A percentile compares a stretch with the other conserved stretches of the same genome.
These are phyloP conservation scores for Seira sanloemensis DNA, from an alignment of 2,888 invertebrate genomes.

Conservation along the genomic window DNA sequence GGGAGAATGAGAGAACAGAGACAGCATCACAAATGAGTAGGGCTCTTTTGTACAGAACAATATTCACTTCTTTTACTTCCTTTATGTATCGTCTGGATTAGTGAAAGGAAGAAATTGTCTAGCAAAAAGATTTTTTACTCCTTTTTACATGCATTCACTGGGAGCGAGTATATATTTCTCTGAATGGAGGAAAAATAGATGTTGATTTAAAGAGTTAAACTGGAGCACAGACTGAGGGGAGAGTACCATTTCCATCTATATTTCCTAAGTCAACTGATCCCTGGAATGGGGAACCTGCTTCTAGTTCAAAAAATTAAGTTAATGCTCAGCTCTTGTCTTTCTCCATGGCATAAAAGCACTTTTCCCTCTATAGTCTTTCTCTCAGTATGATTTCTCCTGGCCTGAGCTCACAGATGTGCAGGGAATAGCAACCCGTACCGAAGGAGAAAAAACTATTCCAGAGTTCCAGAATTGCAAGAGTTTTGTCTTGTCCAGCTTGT, in stretches of 20 bases:
- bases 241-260: not conserved
- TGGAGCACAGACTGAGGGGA: not conserved
- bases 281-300: not conserved
- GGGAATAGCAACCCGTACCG: conserved; percentile 39
- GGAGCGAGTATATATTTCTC: not conserved
- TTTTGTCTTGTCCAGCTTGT: too few relatives aligned
- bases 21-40: not conserved
- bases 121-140: not conserved
- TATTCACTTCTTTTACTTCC: not conserved
- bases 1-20: too few relatives aligned
- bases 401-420: conserved; percentile 38
- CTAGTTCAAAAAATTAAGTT: conserved; percentile 12
- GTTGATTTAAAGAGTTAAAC: not conserved
- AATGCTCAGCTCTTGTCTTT: not conserved
- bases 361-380: not conserved
- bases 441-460: conserved; percentile 28
- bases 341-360: not conserved
- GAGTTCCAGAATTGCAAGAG: too few relatives aligned
- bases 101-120: not conserved
- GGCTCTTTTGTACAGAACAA: not conserved
- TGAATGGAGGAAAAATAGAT: too few relatives aligned
- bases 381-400: conserved; percentile 40
- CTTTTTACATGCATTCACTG: conserved; percentile 3
- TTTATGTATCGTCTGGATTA: not conserved
- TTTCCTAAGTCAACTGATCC: not conserved